Base-by-base conservation (phyloP, 1,140 invertebrate species). In the Rhagoletis pomonella region DNA sequence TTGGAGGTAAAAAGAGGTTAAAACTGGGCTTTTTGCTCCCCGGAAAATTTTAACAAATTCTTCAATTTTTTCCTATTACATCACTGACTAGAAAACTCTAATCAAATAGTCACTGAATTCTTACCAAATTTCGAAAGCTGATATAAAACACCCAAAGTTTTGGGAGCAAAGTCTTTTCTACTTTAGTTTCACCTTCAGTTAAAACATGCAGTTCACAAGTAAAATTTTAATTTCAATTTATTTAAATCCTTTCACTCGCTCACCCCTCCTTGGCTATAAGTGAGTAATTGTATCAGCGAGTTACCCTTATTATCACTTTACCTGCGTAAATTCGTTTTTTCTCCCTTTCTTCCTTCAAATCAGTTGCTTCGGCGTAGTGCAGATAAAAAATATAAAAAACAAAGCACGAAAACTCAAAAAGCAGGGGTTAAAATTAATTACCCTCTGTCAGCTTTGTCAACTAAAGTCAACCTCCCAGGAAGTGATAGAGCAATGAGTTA, bases 351-450 rank as follows among this genome's bases (percentile, higher is more conserved):
- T 6, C 5, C 10, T 67, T 67, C 10, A 10, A 73, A 17, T 47
- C 17, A n/a, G 14, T 73, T 50, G 69, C 5, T 6, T 5, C 69
- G 12, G 9, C 10, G 19, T n/a, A 19, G 39, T 14, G 4, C 64
- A 2, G 1, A 4, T 29, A 73, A 47, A 12, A 69, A 69, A 42
- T 4, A 1, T 12, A 14, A 42, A 69, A 19, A 42, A 39, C 0
- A 14, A 69, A 64, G 9, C 17, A n/a, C 9, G 10, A n/a, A 64
- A 67, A 19, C 64, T 67, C 64, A 9, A n/a, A 67, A 50, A 19
- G 47, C 4, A n/a, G 44, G 73, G 73, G 47, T 50, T 2, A 81
- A 81, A 58, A 81, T n/a, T 55, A 81, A 81, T 81, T 81, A 81
- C 47, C 42, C 42, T 81, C 6, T 19, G 47, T 73, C 12, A 44